A percentile compares a stretch with the other conserved stretches of the same genome.
These are phyloP conservation scores for Empis stercorea DNA, from an alignment of 2,888 invertebrate species.

Conservation along the genomic window DNA sequence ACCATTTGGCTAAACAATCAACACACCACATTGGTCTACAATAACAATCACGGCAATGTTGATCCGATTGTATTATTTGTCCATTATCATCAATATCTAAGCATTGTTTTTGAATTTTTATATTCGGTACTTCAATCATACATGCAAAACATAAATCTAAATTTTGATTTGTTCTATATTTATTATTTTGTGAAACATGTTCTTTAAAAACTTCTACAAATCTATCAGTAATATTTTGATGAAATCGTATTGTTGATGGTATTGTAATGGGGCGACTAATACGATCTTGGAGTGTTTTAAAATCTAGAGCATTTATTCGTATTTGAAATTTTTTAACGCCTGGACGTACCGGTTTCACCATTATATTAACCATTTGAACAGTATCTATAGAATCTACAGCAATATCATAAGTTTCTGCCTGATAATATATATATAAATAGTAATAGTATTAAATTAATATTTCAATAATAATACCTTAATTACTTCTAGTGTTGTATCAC, in stretches of 20 bases:
- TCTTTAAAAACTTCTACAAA: conserved; percentile 75
- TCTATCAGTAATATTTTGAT: conserved; percentile 66
- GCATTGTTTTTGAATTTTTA: conserved; percentile 65
- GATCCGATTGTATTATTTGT: conserved; percentile 26
- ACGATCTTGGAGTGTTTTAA: conserved; percentile 62
- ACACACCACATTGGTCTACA: conserved; percentile 85
- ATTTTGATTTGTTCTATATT: conserved; percentile 47
- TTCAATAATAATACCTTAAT: conserved; percentile 44
- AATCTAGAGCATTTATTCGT: conserved; percentile 63
- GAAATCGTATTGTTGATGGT: conserved; percentile 55
- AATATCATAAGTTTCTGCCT: conserved; percentile 58
- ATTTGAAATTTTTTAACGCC: conserved; percentile 50
- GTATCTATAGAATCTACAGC: conserved; percentile 54
- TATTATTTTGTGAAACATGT: conserved; percentile 55
- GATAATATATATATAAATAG: background rate
- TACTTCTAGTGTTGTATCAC: conserved; percentile 62
- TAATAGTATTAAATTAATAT: background rate
- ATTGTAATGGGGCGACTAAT: conserved; percentile 53
- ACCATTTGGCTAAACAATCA: conserved; percentile 76
- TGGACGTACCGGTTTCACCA: conserved; percentile 51
- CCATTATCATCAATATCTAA: conserved; percentile 37
- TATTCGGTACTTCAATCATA: conserved; percentile 64
- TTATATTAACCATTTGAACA: conserved; percentile 71
- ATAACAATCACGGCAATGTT: conserved; percentile 43
- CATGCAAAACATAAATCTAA: conserved; percentile 79